phyloP scores from a whole-genome alignment of 1,140 invertebrate genomes.

The Nasonia giraulti region DNA sequence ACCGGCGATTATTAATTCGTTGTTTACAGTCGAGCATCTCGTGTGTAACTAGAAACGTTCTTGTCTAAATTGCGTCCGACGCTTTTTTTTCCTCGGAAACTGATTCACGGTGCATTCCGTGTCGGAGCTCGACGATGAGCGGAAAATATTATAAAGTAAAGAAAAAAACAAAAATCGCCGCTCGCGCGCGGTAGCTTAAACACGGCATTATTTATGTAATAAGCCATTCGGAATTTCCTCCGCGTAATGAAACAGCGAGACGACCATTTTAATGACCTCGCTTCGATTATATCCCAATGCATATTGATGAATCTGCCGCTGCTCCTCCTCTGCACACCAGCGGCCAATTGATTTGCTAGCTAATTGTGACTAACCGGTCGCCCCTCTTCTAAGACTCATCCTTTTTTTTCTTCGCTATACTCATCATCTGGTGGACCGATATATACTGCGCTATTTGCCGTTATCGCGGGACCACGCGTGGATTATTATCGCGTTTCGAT shows the following conservation, averaged over 20 bases:
- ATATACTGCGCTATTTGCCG: not conserved
- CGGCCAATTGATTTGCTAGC: conserved; percentile 60
- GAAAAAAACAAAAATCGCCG: not conserved
- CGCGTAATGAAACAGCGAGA: conserved; percentile 20
- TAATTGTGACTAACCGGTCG: conserved; percentile 61
- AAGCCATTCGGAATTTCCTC: conserved; percentile 43
- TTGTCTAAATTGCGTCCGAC: conserved; percentile 23
- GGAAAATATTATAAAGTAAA: conserved; percentile 1
- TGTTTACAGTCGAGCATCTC: not conserved
- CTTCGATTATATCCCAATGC: conserved; percentile 58
- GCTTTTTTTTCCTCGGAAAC: not conserved
- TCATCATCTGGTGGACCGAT: not conserved
- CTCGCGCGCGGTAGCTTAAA: conserved; percentile 13
- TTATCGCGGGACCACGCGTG: not conserved
- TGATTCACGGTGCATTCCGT: not conserved
- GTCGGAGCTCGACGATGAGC: not conserved
- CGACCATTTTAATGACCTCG: conserved; percentile 59
- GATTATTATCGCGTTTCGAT: conserved; percentile 28
- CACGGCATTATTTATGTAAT: conserved; percentile 45
- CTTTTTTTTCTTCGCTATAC: conserved; percentile 6
- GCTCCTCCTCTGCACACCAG: conserved; percentile 25
- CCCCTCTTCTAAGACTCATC: not conserved
- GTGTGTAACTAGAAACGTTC: not conserved
- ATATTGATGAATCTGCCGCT: conserved; percentile 59
- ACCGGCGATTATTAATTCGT: not conserved